Conservation (phyloP, 2,113 vertebrate genomes). For the Podarcis muralis region DNA sequence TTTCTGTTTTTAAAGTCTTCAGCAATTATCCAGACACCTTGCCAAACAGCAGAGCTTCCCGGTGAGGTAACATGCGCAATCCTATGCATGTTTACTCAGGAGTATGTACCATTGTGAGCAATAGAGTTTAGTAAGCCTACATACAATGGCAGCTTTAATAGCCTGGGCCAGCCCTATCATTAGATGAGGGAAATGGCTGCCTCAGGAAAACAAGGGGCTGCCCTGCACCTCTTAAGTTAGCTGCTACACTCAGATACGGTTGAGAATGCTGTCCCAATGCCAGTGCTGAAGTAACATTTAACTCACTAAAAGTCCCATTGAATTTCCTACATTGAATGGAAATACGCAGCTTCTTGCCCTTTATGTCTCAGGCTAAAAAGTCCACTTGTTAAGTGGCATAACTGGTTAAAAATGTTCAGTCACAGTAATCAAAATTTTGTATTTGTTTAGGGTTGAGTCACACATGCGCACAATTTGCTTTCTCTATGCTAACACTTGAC, state of each 20-base stretch:
- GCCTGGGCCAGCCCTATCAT: too few species aligned
- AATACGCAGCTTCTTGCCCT: too few species aligned
- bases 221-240: not conserved
- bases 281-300: not conserved
- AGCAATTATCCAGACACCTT: not conserved
- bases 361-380: too few species aligned
- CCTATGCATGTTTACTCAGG: not conserved
- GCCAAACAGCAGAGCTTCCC: not conserved
- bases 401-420: not conserved
- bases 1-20: not conserved
- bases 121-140: not conserved
- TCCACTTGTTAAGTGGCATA: not conserved
- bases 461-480: not conserved
- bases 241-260: not conserved
- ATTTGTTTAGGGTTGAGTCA: not conserved
- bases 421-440: not conserved
- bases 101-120: not conserved
- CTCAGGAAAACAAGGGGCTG: not conserved
- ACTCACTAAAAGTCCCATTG: not conserved
- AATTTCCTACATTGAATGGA: not conserved
- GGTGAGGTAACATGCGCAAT: not conserved
- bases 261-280: not conserved
- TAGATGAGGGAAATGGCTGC: not conserved
- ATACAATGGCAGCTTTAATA: not conserved
- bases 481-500: not conserved